Evolutionary conservation across 2,113 vertebrate genomes (phyloP).

Genomic region (Hippocampus comes): DNA sequence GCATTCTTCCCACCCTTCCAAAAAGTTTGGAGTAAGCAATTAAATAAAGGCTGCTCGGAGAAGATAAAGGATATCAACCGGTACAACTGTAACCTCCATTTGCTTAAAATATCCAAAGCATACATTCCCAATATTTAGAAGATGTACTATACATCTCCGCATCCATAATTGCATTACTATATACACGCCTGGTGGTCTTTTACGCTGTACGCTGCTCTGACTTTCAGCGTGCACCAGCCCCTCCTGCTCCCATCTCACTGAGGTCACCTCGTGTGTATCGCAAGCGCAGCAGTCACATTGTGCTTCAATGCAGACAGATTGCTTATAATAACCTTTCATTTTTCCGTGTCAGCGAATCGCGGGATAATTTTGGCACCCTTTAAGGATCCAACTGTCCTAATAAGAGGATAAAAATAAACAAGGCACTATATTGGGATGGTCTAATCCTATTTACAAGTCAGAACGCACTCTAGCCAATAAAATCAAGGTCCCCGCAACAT

Average conservation of each 20-base stretch:
- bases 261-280: slow-evolving; percentile 76
- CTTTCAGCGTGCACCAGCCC: slow-evolving; percentile 63
- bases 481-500: slow-evolving; percentile 60
- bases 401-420: slow-evolving; percentile 82
- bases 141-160: background rate
- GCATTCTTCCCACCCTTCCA: too few relatives aligned
- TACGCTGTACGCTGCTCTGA: slow-evolving; percentile 63
- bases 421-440: slow-evolving; percentile 74
- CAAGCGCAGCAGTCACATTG: slow-evolving; percentile 79
- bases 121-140: slow-evolving; percentile 2
- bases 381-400: slow-evolving; percentile 73
- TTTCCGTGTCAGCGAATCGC: slow-evolving; percentile 77
- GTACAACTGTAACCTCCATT: background rate
- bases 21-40: too few relatives aligned
- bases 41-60: background rate
- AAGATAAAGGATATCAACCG: background rate
- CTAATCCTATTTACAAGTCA: slow-evolving; percentile 80
- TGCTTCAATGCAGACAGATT: slow-evolving; percentile 75
- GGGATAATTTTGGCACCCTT: slow-evolving; percentile 80
- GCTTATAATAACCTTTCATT: slow-evolving; percentile 82
- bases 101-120: background rate
- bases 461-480: slow-evolving; percentile 66
- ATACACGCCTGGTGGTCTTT: slow-evolving; percentile 59
- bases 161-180: slow-evolving; percentile 10
- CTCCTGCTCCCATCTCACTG: slow-evolving; percentile 44